Conservation (phyloP, 2,797 vertebrate genomes). For the Pagetopsis macropterus region DNA sequence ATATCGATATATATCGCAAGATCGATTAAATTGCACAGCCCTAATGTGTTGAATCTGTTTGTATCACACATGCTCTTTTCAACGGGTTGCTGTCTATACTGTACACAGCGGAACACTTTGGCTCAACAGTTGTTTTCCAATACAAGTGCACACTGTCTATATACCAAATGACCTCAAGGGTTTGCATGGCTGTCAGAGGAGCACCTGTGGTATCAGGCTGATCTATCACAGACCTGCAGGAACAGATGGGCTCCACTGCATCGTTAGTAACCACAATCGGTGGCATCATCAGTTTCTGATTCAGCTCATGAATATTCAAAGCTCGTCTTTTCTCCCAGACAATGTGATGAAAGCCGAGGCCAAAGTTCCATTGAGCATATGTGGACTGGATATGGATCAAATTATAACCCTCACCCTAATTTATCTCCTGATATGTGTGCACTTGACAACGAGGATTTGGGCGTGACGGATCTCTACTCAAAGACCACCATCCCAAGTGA, state of each 20-base stretch:
- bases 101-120: not conserved
- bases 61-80: not conserved
- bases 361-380: conserved; percentile 56
- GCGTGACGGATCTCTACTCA: not conserved
- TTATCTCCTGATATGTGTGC: conserved; percentile 38
- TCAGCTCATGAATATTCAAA: conserved; percentile 70
- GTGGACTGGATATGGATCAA: conserved; percentile 53
- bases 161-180: conserved; percentile 26
- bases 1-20: no score
- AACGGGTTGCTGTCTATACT: not conserved
- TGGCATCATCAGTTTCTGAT: conserved; percentile 41
- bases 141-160: conserved; percentile 10
- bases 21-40: no score
- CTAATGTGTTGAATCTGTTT: not conserved
- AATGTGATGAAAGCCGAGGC: conserved; percentile 48
- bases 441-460: not conserved
- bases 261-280: conserved; percentile 65
- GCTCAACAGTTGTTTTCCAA: not conserved
- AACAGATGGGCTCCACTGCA: conserved; percentile 72
- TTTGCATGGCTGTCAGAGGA: conserved; percentile 31
- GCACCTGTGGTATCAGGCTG: conserved; percentile 63
- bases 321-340: conserved; percentile 41
- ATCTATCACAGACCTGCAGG: conserved; percentile 58
- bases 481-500: conserved; percentile 12
- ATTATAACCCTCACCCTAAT: conserved; percentile 40